These are phyloP conservation scores for Lacanobia oleracea DNA, from an alignment of 2,888 invertebrate genomes.

Conservation along the genomic window DNA sequence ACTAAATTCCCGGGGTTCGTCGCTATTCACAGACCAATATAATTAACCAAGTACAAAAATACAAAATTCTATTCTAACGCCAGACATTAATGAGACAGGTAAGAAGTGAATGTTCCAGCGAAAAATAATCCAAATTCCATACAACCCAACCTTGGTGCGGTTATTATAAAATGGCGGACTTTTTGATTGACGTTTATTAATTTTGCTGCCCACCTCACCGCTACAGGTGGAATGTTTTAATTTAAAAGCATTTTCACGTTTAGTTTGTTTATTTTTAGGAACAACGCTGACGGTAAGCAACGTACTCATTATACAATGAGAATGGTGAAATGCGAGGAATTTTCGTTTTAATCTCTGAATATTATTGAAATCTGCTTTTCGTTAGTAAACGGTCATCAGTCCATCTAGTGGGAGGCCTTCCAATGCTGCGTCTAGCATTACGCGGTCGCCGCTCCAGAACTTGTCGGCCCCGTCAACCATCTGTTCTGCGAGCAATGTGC, in stretches of 20 bases:
- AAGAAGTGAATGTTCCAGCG: constrained; percentile 25
- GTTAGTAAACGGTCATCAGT: too few relatives aligned
- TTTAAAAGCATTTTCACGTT: constrained; percentile 49
- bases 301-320: background rate
- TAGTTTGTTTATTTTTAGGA: constrained; percentile 29
- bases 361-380: background rate
- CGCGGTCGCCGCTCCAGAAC: too few relatives aligned
- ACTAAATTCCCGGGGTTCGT: too few relatives aligned
- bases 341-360: background rate
- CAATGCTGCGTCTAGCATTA: too few relatives aligned
- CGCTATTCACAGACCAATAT: too few relatives aligned
- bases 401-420: too few relatives aligned
- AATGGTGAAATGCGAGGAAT: background rate
- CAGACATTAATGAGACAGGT: constrained; percentile 21
- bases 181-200: constrained; percentile 72
- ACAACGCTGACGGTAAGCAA: background rate
- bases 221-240: constrained; percentile 59
- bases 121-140: constrained; percentile 50
- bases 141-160: constrained; percentile 46
- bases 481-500: too few relatives aligned
- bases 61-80: background rate
- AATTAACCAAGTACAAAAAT: too few relatives aligned
- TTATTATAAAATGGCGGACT: constrained; percentile 51
- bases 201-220: constrained; percentile 51
- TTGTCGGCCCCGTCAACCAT: too few relatives aligned